Conservation (phyloP, 2,797 vertebrate genomes). For the Emys orbicularis region DNA sequence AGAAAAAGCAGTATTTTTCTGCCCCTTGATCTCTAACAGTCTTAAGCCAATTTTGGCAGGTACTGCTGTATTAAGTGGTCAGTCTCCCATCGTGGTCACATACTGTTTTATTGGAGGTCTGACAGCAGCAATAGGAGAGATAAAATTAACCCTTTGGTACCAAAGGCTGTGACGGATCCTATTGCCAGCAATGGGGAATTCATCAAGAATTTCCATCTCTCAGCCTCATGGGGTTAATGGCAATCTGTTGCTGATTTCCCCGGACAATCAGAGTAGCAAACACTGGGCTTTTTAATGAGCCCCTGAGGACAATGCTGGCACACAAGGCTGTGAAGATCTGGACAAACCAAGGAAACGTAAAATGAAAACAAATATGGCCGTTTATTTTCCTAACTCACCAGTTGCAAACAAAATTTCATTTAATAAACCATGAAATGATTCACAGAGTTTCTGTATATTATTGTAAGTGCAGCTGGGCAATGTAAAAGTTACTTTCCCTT, state of each 20-base stretch:
- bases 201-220: slow-evolving; percentile 52
- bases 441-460: slow-evolving; percentile 90
- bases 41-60: slow-evolving; percentile 79
- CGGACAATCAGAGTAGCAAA: slow-evolving; percentile 80
- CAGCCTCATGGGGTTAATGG: slow-evolving; percentile 74
- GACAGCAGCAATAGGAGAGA: slow-evolving; percentile 74
- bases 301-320: slow-evolving; percentile 79
- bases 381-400: slow-evolving; percentile 92
- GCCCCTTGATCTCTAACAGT: slow-evolving; percentile 57
- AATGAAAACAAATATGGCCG: slow-evolving; percentile 87
- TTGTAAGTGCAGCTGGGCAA: slow-evolving; percentile 81
- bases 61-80: slow-evolving; percentile 79
- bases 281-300: slow-evolving; percentile 78
- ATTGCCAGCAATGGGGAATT: slow-evolving; percentile 32
- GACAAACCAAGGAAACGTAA: slow-evolving; percentile 84
- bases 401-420: slow-evolving; percentile 90
- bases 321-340: slow-evolving; percentile 73
- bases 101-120: slow-evolving; percentile 80
- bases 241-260: slow-evolving; percentile 85
- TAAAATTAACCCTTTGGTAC: slow-evolving; percentile 64
- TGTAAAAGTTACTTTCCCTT: slow-evolving; percentile 77
- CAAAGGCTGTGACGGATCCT: slow-evolving; percentile 28
- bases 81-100: slow-evolving; percentile 85
- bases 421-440: slow-evolving; percentile 96
- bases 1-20: slow-evolving; percentile 72